A percentile compares a stretch with the other conserved stretches of the same genome.
These are phyloP conservation scores for Leptestheria dahalacensis DNA, from an alignment of 1,140 invertebrate species.

Conservation along the genomic window DNA sequence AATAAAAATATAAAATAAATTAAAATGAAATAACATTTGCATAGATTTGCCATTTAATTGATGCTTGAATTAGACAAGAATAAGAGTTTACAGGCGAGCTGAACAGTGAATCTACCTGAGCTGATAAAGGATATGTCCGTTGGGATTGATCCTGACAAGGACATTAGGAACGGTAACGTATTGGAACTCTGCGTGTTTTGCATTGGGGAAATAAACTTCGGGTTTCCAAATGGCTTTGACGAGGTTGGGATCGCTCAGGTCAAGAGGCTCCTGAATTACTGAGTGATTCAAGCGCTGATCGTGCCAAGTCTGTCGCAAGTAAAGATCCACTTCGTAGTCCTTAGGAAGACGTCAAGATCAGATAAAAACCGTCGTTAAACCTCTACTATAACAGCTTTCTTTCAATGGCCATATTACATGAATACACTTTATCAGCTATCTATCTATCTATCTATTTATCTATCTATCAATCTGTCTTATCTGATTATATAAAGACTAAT, in stretches of 20 bases:
- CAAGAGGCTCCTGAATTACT: conserved; percentile 35
- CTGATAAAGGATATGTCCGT: conserved; percentile 46
- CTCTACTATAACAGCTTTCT: neutral
- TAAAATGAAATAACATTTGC: no score
- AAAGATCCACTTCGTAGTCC: conserved; percentile 44
- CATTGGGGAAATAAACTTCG: conserved; percentile 51
- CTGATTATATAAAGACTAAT: no score
- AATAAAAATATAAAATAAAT: no score
- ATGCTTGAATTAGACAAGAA: neutral
- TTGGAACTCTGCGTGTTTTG: conserved; percentile 47
- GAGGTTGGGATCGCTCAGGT: conserved; percentile 39
- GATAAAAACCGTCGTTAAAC: neutral
- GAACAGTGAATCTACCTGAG: conserved; percentile 31
- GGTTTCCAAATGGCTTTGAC: conserved; percentile 48
- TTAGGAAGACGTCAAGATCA: conserved; percentile 23
- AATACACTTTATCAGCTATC: no score
- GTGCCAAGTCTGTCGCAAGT: conserved; percentile 39
- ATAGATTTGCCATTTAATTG: no score
- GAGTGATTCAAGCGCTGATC: conserved; percentile 35
- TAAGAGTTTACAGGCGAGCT: neutral
- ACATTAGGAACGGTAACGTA: conserved; percentile 51
- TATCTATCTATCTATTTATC: no score
- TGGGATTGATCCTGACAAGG: conserved; percentile 42
- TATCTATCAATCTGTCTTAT: no score
- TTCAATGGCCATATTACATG: neutral